Base-by-base conservation (phyloP, 1,140 invertebrate genomes). In the Eueides isabella region DNA sequence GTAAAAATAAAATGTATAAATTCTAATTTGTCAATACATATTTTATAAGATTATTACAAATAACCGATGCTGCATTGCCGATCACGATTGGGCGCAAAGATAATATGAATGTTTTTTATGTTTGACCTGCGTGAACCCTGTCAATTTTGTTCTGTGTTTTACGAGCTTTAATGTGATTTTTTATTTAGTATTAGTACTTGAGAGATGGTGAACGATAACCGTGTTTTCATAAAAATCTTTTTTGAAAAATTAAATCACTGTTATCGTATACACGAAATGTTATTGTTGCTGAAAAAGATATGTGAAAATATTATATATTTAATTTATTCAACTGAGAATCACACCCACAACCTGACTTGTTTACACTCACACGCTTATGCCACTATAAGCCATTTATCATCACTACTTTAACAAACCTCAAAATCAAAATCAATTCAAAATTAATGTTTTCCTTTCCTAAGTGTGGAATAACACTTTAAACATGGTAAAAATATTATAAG, bases 21-120 rank as follows among this genome's bases (percentile, higher is more conserved):
- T n/a, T 44, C n/a, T n/a, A 44, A 44, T 44, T 44, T 44, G n/a
- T 44, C 19, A 55, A 23, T 23, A 38, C 7, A 31, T 31, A 23
- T 55, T 4, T 26, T 55, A 55, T 23, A 55, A 1, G 44, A 9
- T 55, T 55, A 4, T 55, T 26, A n/a, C 67, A 78, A 69, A 75
- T 69, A 80, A 78, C 72, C 77, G 82, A 82, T 79, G 82, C 82
- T 82, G 76, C 70, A 55, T n/a, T n/a, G 26, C 48, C 76, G 78
- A 82, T 78, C 76, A 80, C 65, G 76, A 67, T 78, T 72, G 74
- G 74, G 29, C 61, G 35, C 67, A 67, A 16, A n/a, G n/a, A 38
- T 74, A 74, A 69, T 74, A 62, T 41, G 61, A 74, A 41, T 69
- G 62, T 31, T 74, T 74, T 65, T 74, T 74, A 48, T 74, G 31